A percentile compares a stretch with the other conserved stretches of the same genome.
Conservation (phyloP, 2,888 invertebrate genomes). For the Aspidiotus destructor region DNA sequence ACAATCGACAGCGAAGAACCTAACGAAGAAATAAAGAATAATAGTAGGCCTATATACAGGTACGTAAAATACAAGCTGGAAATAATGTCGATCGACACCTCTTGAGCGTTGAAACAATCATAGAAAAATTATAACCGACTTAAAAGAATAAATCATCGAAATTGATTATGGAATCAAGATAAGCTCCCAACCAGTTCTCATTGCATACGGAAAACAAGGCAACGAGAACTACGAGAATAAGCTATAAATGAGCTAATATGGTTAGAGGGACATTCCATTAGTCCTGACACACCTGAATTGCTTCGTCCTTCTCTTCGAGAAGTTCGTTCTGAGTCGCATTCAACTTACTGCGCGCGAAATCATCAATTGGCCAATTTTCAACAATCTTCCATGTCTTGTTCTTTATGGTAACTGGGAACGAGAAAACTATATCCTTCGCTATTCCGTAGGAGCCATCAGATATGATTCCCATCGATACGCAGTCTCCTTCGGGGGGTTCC, state of each 20-base stretch:
- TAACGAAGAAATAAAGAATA: too few species aligned
- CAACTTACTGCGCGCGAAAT: constrained; percentile 76
- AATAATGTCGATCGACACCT: too few species aligned
- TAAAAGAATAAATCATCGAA: too few species aligned
- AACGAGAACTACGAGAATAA: constrained; percentile 17
- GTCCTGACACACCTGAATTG: constrained; percentile 70
- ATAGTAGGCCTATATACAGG: too few species aligned
- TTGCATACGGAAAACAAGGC: not conserved
- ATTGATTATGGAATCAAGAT: too few species aligned
- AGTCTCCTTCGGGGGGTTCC: constrained; percentile 67
- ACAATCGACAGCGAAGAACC: too few species aligned
- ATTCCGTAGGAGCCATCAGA: constrained; percentile 93
- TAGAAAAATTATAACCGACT: too few species aligned
- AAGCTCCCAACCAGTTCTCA: constrained; percentile 15
- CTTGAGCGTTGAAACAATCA: too few species aligned
- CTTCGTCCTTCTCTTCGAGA: constrained; percentile 76
- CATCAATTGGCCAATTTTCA: constrained; percentile 61
- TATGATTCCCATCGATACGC: constrained; percentile 93
- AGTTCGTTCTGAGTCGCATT: constrained; percentile 78
- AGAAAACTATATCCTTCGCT: constrained; percentile 83
- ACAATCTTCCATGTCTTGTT: constrained; percentile 81
- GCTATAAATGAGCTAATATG: constrained; percentile 23
- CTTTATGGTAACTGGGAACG: constrained; percentile 81
- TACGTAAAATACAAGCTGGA: too few species aligned
- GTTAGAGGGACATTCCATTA: constrained; percentile 44